phyloP scores from a whole-genome alignment of 2,113 vertebrate species.

The Podiceps cristatus region DNA sequence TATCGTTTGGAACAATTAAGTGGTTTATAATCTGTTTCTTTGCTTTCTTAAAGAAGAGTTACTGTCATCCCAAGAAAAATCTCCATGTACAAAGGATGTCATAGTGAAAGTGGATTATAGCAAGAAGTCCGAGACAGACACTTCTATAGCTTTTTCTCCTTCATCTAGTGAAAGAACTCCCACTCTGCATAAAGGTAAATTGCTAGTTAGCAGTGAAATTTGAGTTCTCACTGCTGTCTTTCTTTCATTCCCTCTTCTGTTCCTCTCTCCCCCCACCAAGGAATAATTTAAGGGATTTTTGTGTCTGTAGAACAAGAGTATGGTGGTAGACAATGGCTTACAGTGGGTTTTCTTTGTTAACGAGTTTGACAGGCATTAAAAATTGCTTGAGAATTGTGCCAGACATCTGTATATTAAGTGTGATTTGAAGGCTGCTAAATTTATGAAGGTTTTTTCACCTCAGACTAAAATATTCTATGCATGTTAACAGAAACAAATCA shows the following conservation, averaged over 20 bases:
- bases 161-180: slow-evolving; percentile 85
- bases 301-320: neutral
- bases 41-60: slow-evolving; percentile 82
- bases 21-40: neutral
- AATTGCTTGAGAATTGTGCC: neutral
- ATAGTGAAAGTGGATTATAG: slow-evolving; percentile 93
- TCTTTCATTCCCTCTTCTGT: neutral
- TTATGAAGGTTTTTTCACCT: neutral
- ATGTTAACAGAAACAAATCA: neutral
- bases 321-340: neutral
- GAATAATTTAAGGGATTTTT: neutral
- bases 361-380: neutral
- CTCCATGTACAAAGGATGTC: slow-evolving; percentile 90
- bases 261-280: neutral
- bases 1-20: neutral
- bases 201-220: neutral
- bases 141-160: slow-evolving; percentile 83
- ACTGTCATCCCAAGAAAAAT: slow-evolving; percentile 91
- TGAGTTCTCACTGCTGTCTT: neutral
- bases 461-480: neutral
- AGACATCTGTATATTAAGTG: rapidly evolving
- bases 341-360: neutral
- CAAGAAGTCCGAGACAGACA: slow-evolving; percentile 90
- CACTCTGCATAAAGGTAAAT: slow-evolving; percentile 87
- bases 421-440: neutral